These are phyloP conservation scores for Papilio gigon DNA, from an alignment of 2,888 invertebrate species.

Conservation along the genomic window DNA sequence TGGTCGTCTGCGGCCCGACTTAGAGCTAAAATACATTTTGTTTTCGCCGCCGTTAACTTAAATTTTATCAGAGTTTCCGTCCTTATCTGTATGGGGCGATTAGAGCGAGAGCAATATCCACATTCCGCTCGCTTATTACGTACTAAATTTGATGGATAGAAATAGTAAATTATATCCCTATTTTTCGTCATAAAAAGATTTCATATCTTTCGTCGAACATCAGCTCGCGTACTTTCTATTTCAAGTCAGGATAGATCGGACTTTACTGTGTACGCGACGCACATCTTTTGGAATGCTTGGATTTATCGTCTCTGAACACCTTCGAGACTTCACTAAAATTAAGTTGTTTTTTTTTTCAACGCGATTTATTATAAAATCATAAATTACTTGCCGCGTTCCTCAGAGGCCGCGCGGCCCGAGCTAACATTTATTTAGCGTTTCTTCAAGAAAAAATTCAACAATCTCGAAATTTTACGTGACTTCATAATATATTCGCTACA, in stretches of 20 bases:
- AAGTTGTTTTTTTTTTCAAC: no score
- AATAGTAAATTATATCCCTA: constrained; percentile 1
- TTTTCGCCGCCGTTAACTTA: background rate
- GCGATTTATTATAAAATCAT: no score
- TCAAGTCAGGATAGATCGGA: background rate
- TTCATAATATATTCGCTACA: no score
- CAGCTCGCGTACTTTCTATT: background rate
- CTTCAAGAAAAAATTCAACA: no score
- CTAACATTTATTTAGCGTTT: no score
- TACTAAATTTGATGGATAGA: background rate
- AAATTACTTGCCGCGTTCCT: no score
- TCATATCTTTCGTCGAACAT: constrained; percentile 9
- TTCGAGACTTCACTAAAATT: no score
- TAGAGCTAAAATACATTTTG: constrained; percentile 3
- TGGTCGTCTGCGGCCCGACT: background rate
- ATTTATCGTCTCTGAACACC: background rate
- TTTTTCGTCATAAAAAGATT: constrained; percentile 1
- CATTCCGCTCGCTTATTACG: background rate
- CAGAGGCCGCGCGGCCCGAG: no score
- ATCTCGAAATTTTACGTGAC: no score
- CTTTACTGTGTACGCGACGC: background rate
- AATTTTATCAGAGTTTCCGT: background rate
- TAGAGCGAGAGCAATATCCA: background rate
- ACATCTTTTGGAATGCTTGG: background rate
- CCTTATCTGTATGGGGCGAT: background rate